Evolutionary conservation across 1,140 invertebrate species (phyloP).

Genomic region (Tetramorium alpestre): DNA sequence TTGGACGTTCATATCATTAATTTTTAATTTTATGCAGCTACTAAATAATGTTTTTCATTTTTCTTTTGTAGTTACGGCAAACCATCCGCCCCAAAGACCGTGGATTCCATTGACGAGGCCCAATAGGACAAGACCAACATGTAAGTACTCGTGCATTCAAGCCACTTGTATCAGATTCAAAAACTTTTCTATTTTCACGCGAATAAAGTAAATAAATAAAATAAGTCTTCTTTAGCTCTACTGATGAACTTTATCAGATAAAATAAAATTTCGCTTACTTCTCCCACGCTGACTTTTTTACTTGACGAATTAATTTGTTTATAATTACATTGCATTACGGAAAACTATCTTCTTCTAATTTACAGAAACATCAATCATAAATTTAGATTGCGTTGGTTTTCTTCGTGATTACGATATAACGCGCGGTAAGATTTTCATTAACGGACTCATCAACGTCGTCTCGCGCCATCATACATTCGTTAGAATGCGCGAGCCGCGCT

Average conservation of each 20-base stretch:
- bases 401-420: neutral
- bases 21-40: neutral
- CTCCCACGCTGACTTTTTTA: neutral
- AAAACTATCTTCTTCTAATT: neutral
- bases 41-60: slow-evolving; percentile 51
- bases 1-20: neutral
- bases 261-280: neutral
- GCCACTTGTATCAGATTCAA: neutral
- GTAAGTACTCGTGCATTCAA: slow-evolving; percentile 88
- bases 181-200: neutral
- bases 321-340: neutral
- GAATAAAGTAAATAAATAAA: neutral
- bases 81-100: slow-evolving; percentile 95
- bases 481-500: slow-evolving; percentile 6
- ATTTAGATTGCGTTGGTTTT: neutral
- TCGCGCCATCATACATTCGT: slow-evolving; percentile 5
- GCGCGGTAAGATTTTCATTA: slow-evolving; percentile 17
- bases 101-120: slow-evolving; percentile 96
- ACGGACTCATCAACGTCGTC: neutral
- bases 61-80: slow-evolving; percentile 93
- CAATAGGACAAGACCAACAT: slow-evolving; percentile 93
- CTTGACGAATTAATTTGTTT: slow-evolving; percentile 1
- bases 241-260: neutral
- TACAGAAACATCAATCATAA: slow-evolving; percentile 16
- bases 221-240: neutral